Percentiles rank a stretch among this genome's conserved stretches.
These are phyloP conservation scores for Rattus rattus DNA, from an alignment of 2,113 vertebrate genomes.

Conservation along the genomic window DNA sequence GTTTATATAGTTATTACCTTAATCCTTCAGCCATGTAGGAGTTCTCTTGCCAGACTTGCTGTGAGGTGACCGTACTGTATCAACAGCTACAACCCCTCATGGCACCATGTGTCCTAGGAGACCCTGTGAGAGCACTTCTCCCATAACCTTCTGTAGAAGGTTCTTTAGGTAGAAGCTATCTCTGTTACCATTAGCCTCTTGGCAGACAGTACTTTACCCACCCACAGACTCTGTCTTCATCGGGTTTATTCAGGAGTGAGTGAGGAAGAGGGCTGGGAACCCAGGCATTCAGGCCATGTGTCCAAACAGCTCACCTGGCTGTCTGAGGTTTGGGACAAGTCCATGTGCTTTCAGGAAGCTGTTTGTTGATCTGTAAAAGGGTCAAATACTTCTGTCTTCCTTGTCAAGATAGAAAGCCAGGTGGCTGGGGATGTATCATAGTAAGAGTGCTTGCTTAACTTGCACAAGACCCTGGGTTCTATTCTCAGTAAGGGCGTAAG, in stretches of 20 bases:
- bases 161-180: neutral
- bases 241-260: neutral
- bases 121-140: rapidly evolving
- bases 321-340: neutral
- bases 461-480: neutral
- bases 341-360: neutral
- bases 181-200: neutral
- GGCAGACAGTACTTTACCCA: neutral
- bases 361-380: neutral
- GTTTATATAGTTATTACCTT: constrained; percentile 53
- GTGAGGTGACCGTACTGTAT: neutral
- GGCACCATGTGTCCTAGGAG: neutral
- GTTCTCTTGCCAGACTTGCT: neutral
- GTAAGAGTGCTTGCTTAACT: neutral
- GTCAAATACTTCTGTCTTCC: neutral
- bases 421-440: neutral
- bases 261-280: neutral
- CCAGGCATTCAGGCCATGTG: neutral
- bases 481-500: too few species aligned
- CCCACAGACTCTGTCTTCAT: neutral
- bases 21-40: constrained; percentile 41
- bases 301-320: neutral
- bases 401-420: neutral
- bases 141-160: constrained; percentile 1
- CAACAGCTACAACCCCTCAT: neutral